Conservation (phyloP, 2,888 invertebrate genomes). For the Clunio marinus region DNA sequence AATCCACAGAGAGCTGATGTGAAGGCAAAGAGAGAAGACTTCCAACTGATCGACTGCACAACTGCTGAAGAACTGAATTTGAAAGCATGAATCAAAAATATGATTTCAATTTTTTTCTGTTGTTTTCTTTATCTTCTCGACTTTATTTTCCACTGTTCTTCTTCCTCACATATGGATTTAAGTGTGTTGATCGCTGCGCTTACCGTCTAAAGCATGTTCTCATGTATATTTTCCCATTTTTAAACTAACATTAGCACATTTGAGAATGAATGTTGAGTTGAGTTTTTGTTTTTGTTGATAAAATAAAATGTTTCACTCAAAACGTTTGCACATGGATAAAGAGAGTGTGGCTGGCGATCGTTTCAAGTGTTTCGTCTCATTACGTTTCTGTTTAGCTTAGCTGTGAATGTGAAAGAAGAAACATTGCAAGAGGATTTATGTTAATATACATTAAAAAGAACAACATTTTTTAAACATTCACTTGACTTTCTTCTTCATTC, state of each 20-base stretch:
- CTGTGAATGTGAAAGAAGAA: slow-evolving; percentile 13
- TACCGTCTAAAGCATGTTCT: slow-evolving; percentile 11
- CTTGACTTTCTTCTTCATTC: too few relatives aligned
- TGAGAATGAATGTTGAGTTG: not conserved
- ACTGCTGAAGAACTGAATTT: slow-evolving; percentile 33
- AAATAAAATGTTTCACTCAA: not conserved
- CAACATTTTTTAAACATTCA: too few relatives aligned
- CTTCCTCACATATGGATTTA: slow-evolving; percentile 24
- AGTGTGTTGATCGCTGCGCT: slow-evolving; percentile 27
- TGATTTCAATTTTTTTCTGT: slow-evolving; percentile 36
- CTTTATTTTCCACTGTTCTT: slow-evolving; percentile 6
- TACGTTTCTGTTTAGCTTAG: slow-evolving; percentile 23
- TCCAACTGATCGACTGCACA: slow-evolving; percentile 36
- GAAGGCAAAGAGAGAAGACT: slow-evolving; percentile 20
- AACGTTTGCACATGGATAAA: not conserved
- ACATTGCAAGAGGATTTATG: not conserved
- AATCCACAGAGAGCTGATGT: slow-evolving; percentile 19
- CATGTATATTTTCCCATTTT: not conserved
- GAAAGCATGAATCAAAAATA: slow-evolving; percentile 36
- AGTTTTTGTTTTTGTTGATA: not conserved
- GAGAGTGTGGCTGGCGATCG: not conserved
- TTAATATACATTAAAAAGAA: too few relatives aligned
- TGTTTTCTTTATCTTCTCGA: slow-evolving; percentile 36
- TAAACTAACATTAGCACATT: slow-evolving; percentile 10
- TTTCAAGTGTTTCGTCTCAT: not conserved